A percentile compares a stretch with the other conserved stretches of the same genome.
Conservation (phyloP, 1,140 invertebrate genomes). For the Trialeurodes vaporariorum region DNA sequence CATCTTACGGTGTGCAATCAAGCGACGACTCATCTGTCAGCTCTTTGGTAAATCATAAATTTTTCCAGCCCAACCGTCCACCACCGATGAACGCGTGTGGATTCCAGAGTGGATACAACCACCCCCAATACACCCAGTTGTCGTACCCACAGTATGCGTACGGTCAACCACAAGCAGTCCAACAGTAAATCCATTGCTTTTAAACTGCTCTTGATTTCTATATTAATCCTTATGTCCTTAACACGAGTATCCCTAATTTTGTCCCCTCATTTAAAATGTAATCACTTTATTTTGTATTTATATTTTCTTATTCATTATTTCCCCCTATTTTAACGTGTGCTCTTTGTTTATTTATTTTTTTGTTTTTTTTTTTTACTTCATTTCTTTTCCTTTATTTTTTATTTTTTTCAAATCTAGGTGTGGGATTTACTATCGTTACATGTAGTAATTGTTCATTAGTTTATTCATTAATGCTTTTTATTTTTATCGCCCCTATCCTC, state of each 20-base stretch:
- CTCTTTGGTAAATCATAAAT: neutral
- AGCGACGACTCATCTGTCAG: neutral
- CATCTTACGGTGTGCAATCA: neutral
- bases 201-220: neutral
- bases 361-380: neutral
- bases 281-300: neutral
- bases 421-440: neutral
- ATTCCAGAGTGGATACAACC: neutral
- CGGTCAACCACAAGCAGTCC: neutral
- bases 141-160: neutral
- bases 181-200: neutral
- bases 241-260: too few relatives aligned
- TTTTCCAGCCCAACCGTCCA: neutral
- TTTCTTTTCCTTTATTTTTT: too few relatives aligned
- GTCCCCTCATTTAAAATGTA: too few relatives aligned
- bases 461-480: neutral
- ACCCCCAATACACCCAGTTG: neutral
- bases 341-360: neutral
- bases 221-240: neutral
- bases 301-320: neutral
- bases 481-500: neutral
- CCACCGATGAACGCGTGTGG: neutral
- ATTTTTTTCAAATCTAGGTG: constrained; percentile 1
- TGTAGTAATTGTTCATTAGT: neutral
- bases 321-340: neutral